Base-by-base conservation (phyloP, 2,113 vertebrate species). In the Sula dactylatra region DNA sequence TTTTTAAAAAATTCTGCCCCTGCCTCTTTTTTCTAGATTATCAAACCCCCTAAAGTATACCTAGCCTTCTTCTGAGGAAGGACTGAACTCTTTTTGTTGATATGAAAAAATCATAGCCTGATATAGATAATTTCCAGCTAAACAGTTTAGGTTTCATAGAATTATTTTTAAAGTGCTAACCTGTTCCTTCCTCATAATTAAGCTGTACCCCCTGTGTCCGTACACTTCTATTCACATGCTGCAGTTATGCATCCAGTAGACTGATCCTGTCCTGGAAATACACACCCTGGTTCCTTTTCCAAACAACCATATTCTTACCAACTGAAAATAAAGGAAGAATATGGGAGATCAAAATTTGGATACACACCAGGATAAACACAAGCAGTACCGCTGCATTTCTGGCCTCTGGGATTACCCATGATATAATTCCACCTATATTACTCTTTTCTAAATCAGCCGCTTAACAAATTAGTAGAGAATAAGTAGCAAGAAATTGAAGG, bases 11-110 rank as follows among this genome's bases (percentile, higher is more conserved):
- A 18, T 7, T 6, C 2, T 10, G 7, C 5, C 7, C 3, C 5
- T 10, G 6, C 6, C 11, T 1, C 2, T 11, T 18, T 11, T 11
- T 4, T 6, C 34, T 6, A 44, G 9, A 7, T 73, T 54, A 21
- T 49, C 13, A 77, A 55, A 29, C 2, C 11, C 22, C 26, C 6
- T 5, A 34, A 34, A 8, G 5, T n/a, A 13, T 20, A 74, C 12
- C 15, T 58, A 81, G 22, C 25, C 16, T 16, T 24, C 31, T 70
- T 72, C 45, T 38, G 32, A 71, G 31, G 27, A 88, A 85, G 26
- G 14, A 59, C 20, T 27, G 16, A 62, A 56, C 2, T 9, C 31
- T 64, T 78, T 70, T 47, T 71, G 26, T 55, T 32, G 16, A 31
- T 34, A 69, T 17, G n/a, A 87, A 83, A 78, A 70, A 74, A 36